Conservation (phyloP, 2,888 invertebrate genomes). For the Panzeria rudis region DNA sequence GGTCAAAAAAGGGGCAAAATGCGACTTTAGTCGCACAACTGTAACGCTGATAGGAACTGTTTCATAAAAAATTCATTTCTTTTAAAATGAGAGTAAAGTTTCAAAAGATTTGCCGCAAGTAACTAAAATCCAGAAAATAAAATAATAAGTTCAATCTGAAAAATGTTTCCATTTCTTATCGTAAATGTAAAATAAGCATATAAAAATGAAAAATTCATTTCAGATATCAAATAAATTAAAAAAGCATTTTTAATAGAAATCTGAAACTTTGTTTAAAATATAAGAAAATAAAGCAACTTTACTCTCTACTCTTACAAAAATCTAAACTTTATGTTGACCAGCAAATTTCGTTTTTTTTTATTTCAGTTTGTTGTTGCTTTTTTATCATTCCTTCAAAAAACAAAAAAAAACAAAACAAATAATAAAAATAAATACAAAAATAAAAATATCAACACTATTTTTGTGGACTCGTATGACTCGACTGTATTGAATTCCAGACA, state of each 20-base stretch:
- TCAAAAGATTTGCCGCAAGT: background rate
- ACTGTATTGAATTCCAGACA: constrained; percentile 71
- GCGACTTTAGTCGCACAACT: too few species aligned
- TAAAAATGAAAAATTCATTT: background rate
- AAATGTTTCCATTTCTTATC: background rate
- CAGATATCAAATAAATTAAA: background rate
- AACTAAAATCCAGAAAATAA: background rate
- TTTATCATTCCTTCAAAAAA: background rate
- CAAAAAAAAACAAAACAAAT: background rate
- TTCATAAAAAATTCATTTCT: background rate
- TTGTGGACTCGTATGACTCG: constrained; percentile 61
- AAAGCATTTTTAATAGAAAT: constrained; percentile 49
- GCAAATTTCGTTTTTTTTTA: too few species aligned
- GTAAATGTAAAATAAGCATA: background rate
- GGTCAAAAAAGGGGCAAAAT: too few species aligned
- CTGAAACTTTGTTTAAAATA: constrained; percentile 31
- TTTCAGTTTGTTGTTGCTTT: background rate
- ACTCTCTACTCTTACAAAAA: background rate
- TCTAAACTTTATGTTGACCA: constrained; percentile 10
- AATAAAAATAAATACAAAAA: constrained; percentile 13
- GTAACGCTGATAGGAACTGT: too few species aligned
- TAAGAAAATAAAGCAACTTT: background rate
- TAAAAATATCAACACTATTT: constrained; percentile 53
- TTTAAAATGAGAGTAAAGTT: background rate
- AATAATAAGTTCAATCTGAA: background rate